Conservation (phyloP, 2,113 vertebrate species). For the Chionomys nivalis region DNA sequence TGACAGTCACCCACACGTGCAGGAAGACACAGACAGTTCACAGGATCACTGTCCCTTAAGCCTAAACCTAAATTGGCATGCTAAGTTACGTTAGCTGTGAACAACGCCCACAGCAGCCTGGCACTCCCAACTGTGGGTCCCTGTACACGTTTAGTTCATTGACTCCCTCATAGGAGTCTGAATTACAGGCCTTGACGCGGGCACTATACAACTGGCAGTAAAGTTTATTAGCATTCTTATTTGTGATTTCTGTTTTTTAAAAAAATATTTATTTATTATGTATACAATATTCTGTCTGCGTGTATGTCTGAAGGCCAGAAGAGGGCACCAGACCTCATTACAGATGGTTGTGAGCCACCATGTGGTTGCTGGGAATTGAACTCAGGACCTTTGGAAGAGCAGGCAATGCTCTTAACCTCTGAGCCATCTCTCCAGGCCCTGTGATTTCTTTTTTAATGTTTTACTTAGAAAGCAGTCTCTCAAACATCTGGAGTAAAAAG, state of each 20-base stretch:
- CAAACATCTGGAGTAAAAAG: not conserved
- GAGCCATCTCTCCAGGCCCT: no score
- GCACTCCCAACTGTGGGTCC: not conserved
- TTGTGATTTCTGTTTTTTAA: slow-evolving; percentile 8
- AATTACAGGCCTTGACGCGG: not conserved
- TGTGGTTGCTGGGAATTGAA: no score
- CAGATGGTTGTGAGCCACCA: no score
- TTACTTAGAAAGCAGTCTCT: not conserved
- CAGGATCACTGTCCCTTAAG: not conserved
- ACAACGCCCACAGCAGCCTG: not conserved
- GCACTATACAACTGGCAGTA: not conserved
- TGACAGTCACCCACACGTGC: slow-evolving; percentile 38
- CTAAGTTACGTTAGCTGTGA: not conserved
- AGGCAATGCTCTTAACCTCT: no score
- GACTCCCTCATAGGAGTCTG: not conserved
- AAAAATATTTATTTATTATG: no score
- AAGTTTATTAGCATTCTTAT: not conserved
- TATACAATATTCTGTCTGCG: no score
- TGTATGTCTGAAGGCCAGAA: no score
- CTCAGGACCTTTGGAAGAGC: no score
- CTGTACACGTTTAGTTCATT: not conserved
- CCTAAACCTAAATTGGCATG: not conserved
- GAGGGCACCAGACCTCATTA: no score
- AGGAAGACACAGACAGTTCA: not conserved
- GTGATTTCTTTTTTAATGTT: no score